Evolutionary conservation across 2,113 vertebrate genomes (phyloP).

Genomic region (Psephotus haematonotus): DNA sequence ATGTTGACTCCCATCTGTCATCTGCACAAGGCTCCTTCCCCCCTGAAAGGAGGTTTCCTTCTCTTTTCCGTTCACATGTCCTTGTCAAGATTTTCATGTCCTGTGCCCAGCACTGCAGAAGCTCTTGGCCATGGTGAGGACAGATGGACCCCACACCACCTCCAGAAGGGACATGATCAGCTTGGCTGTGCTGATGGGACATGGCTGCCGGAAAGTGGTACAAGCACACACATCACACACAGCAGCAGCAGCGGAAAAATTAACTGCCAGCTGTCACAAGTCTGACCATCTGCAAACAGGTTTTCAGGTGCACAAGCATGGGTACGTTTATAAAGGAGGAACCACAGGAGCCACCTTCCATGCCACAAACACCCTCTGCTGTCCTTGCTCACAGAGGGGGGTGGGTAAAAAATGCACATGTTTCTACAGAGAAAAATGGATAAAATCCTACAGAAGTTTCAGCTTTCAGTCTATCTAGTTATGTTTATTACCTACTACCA

Average conservation of each 20-base stretch:
- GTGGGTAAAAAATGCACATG: background rate
- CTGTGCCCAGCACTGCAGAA: rapidly evolving
- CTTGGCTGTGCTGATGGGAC: background rate
- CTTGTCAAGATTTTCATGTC: background rate
- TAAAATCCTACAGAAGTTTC: background rate
- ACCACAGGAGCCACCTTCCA: background rate
- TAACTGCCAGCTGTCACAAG: background rate
- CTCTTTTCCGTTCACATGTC: background rate
- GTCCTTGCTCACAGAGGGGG: background rate
- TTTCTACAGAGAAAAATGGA: background rate
- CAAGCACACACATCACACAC: background rate
- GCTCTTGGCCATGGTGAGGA: rapidly evolving
- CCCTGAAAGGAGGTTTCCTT: rapidly evolving
- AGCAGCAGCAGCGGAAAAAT: rapidly evolving
- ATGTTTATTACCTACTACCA: background rate
- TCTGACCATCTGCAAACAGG: background rate
- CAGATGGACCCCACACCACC: rapidly evolving
- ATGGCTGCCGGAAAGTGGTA: background rate
- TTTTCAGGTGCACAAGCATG: background rate
- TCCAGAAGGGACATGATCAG: background rate
- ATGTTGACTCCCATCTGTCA: rapidly evolving
- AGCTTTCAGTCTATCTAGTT: background rate
- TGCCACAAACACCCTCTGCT: background rate
- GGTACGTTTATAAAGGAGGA: background rate
- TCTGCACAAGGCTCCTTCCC: background rate